A percentile compares a stretch with the other conserved stretches of the same genome.
These are phyloP conservation scores for Cyphomyrus discorhynchus DNA, from an alignment of 2,113 vertebrate species.

Conservation along the genomic window DNA sequence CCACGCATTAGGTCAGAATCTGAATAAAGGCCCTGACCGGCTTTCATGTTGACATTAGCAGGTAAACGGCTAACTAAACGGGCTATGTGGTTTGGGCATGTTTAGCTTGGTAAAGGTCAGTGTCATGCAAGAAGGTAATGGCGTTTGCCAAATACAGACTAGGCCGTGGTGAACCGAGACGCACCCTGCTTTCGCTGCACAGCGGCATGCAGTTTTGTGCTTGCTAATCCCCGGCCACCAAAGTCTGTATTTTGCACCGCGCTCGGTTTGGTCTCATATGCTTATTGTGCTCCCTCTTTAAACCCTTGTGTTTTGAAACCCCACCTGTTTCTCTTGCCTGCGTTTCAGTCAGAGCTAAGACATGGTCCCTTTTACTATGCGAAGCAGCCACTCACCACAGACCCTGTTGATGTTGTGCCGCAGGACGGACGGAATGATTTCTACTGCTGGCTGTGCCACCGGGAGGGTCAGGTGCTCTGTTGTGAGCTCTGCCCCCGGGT, in stretches of 20 bases:
- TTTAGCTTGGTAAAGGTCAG: background rate
- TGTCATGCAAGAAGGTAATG: constrained; percentile 16
- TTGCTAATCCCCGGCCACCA: too few species aligned
- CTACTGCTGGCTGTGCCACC: constrained; percentile 99
- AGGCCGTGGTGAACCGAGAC: background rate
- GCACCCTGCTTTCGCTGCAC: background rate
- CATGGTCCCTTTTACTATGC: constrained; percentile 99
- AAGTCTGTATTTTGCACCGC: constrained; percentile 13
- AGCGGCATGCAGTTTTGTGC: background rate
- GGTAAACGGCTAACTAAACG: background rate
- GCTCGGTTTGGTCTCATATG: constrained; percentile 35
- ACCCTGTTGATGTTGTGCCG: constrained; percentile 99
- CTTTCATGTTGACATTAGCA: background rate
- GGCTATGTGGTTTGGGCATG: background rate
- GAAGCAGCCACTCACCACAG: constrained; percentile 99
- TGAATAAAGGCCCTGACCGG: background rate
- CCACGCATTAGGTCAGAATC: background rate
- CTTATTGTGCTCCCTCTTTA: constrained; percentile 58
- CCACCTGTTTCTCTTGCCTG: constrained; percentile 97
- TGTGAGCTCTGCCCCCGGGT: constrained; percentile 99
- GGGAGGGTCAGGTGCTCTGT: constrained; percentile 99
- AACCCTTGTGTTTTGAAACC: constrained; percentile 85
- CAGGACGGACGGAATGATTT: constrained; percentile 99
- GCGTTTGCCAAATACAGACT: constrained; percentile 6
- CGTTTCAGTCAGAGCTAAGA: constrained; percentile 99